Evolutionary conservation across 1,140 invertebrate species (phyloP).

Genomic region (Sminthurinus signatus): DNA sequence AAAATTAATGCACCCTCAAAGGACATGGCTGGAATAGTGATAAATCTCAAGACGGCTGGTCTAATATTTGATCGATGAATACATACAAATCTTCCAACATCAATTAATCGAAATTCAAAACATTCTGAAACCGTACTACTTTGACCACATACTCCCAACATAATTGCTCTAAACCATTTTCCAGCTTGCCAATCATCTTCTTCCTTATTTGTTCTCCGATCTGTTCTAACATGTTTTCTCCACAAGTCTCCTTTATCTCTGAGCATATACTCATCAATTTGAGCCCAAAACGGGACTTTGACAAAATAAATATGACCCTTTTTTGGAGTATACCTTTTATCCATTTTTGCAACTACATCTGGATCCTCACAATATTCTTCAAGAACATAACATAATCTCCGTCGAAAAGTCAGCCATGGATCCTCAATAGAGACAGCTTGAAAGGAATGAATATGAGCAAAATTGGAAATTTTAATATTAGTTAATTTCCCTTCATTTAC

Average conservation of each 20-base stretch:
- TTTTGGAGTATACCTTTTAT: not conserved
- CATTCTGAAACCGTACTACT: not conserved
- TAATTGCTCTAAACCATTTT: not conserved
- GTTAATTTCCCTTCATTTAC: no score
- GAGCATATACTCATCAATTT: not conserved
- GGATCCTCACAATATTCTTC: not conserved
- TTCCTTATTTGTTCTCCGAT: not conserved
- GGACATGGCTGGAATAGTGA: not conserved
- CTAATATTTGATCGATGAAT: not conserved
- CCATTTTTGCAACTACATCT: no score
- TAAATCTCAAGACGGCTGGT: not conserved
- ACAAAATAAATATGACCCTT: not conserved
- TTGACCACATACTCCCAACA: not conserved
- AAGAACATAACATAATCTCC: not conserved
- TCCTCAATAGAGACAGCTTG: no score
- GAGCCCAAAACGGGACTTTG: not conserved
- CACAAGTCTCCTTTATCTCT: not conserved
- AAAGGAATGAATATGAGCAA: no score
- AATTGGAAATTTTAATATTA: no score
- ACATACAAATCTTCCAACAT: not conserved
- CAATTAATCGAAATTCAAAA: not conserved
- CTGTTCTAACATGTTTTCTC: not conserved
- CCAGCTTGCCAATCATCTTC: not conserved
- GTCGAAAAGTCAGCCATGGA: not conserved
- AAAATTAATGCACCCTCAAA: not conserved